These are phyloP conservation scores for Mesoligia furuncula DNA, from an alignment of 2,888 invertebrate species.

Conservation along the genomic window DNA sequence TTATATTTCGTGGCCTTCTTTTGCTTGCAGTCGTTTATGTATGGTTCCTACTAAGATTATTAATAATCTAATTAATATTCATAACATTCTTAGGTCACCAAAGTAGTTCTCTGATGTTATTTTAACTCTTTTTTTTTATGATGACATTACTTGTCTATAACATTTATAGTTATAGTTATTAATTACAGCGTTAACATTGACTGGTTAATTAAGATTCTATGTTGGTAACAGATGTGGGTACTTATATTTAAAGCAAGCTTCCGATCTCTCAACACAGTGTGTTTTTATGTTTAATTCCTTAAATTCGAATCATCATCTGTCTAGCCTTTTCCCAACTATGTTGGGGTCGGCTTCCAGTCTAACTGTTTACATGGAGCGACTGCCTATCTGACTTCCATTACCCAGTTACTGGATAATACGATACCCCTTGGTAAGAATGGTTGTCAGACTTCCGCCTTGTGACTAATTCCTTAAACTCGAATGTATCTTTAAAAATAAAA, in stretches of 20 bases:
- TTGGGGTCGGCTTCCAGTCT: no score
- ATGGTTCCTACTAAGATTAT: neutral
- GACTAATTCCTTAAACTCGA: neutral
- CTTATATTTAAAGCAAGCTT: neutral
- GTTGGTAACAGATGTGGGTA: neutral
- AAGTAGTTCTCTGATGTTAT: conserved; percentile 6
- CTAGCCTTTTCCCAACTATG: no score
- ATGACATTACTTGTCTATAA: neutral
- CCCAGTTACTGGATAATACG: no score
- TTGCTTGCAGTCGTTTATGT: conserved; percentile 3
- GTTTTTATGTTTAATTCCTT: neutral
- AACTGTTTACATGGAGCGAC: no score
- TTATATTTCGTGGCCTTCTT: neutral
- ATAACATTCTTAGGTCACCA: conserved; percentile 13
- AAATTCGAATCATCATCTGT: no score
- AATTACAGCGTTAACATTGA: neutral
- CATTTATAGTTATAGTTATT: neutral
- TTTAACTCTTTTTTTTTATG: neutral
- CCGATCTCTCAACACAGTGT: neutral
- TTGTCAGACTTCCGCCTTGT: no score
- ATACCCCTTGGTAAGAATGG: no score
- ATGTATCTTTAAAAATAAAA: neutral
- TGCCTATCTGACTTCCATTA: no score
- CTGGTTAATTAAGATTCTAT: neutral
- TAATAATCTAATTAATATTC: conserved; percentile 13